A percentile compares a stretch with the other conserved stretches of the same genome.
These are phyloP conservation scores for Macrotrachela quadricornifera DNA, from an alignment of 1,140 invertebrate species.

Conservation along the genomic window DNA sequence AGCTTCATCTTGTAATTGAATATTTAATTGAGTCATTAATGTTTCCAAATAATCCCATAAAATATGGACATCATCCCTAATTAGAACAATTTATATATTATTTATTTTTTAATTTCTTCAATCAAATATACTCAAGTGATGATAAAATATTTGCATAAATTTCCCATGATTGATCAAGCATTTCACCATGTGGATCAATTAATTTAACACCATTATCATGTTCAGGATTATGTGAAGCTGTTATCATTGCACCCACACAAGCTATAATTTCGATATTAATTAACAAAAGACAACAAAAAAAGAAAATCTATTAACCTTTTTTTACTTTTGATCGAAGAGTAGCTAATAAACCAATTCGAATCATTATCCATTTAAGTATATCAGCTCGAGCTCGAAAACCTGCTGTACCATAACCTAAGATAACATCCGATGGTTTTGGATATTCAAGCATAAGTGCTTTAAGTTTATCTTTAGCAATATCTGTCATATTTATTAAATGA, in stretches of 20 bases:
- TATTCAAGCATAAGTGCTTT: neutral
- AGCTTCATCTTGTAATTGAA: neutral
- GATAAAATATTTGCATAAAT: slow-evolving; percentile 56
- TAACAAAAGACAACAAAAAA: neutral
- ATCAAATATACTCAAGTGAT: slow-evolving; percentile 31
- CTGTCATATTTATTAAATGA: too few relatives aligned
- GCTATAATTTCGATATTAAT: neutral
- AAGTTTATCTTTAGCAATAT: too few relatives aligned
- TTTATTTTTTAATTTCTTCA: slow-evolving; percentile 27
- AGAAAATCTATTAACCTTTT: slow-evolving; percentile 38
- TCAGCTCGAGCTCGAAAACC: slow-evolving; percentile 41
- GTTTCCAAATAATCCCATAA: slow-evolving; percentile 5
- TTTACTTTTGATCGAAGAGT: slow-evolving; percentile 57
- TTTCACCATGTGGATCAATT: slow-evolving; percentile 79
- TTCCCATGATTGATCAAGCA: slow-evolving; percentile 80
- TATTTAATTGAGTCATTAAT: neutral
- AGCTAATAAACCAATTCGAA: slow-evolving; percentile 70
- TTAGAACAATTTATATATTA: neutral
- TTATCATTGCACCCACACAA: slow-evolving; percentile 72
- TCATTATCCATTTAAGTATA: slow-evolving; percentile 61
- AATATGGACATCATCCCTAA: neutral
- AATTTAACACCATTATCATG: slow-evolving; percentile 91
- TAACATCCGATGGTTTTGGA: slow-evolving; percentile 1
- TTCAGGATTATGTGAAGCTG: slow-evolving; percentile 89
- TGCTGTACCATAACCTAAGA: slow-evolving; percentile 6